Conservation (phyloP, 2,888 invertebrate genomes). For the Diogma glabrata region DNA sequence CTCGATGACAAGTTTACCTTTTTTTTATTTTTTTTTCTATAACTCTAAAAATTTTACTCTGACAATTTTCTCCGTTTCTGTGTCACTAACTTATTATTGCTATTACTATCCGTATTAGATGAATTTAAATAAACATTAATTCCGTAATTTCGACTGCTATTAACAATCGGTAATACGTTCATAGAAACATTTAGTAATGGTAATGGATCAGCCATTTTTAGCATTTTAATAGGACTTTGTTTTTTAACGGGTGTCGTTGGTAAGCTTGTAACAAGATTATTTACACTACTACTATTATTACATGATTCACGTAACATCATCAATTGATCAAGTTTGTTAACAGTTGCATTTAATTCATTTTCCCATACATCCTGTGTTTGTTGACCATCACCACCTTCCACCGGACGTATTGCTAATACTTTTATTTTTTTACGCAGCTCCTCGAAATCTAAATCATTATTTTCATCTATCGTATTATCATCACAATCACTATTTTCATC, state of each 20-base stretch:
- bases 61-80: conserved; percentile 6
- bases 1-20: too few species aligned
- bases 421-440: conserved; percentile 56
- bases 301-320: conserved; percentile 49
- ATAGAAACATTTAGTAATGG: conserved; percentile 36
- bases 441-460: conserved; percentile 40
- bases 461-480: conserved; percentile 26
- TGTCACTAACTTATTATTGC: not conserved
- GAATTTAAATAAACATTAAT: conserved; percentile 4
- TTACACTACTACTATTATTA: conserved; percentile 1
- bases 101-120: not conserved
- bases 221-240: conserved; percentile 27
- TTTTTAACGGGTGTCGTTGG: conserved; percentile 32
- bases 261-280: conserved; percentile 23
- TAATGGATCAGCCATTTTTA: conserved; percentile 32
- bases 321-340: conserved; percentile 63
- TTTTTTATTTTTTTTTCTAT: too few species aligned
- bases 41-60: not conserved
- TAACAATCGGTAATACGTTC: conserved; percentile 29
- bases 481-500: conserved; percentile 26
- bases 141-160: not conserved
- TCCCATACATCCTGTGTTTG: conserved; percentile 59
- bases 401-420: conserved; percentile 60
- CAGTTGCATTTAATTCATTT: conserved; percentile 60
- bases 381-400: conserved; percentile 57